Evolutionary conservation across 2,113 vertebrate genomes (phyloP).

Genomic region (Cynoglossus semilaevis): DNA sequence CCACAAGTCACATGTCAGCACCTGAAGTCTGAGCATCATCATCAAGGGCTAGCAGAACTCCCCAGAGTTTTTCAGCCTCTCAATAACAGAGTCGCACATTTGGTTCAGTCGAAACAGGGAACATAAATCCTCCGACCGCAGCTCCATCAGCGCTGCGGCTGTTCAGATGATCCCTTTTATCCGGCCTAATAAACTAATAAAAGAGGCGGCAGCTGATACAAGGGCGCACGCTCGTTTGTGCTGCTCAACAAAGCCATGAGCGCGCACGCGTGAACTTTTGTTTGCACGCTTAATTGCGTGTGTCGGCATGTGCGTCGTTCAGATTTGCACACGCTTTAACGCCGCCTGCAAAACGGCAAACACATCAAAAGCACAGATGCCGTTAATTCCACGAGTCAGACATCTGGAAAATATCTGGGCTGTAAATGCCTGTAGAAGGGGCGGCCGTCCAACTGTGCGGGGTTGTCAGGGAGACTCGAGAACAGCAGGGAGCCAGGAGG

Average conservation of each 20-base stretch:
- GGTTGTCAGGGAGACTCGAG: conserved; percentile 52
- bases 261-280: conserved; percentile 4
- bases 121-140: conserved; percentile 43
- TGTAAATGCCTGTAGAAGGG: conserved; percentile 40
- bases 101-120: conserved; percentile 45
- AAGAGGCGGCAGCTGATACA: conserved; percentile 25
- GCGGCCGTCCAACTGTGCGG: conserved; percentile 54
- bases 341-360: conserved; percentile 6
- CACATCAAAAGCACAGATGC: conserved; percentile 36
- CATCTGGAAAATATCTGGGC: conserved; percentile 66
- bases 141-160: conserved; percentile 37
- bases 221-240: conserved; percentile 10
- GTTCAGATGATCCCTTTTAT: conserved; percentile 49
- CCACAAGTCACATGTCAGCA: conserved; percentile 53
- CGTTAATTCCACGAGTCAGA: conserved; percentile 42
- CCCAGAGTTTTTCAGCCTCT: conserved; percentile 26
- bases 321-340: conserved; percentile 1
- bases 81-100: conserved; percentile 49
- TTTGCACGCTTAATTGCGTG: neutral
- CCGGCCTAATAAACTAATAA: conserved; percentile 19
- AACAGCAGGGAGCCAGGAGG: conserved; percentile 61
- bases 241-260: neutral
- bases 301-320: conserved; percentile 7
- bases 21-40: no score
- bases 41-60: conserved; percentile 21